phyloP scores from a whole-genome alignment of 92 coral and sea anemone genomes.

The Pocillopora meandrina region DNA sequence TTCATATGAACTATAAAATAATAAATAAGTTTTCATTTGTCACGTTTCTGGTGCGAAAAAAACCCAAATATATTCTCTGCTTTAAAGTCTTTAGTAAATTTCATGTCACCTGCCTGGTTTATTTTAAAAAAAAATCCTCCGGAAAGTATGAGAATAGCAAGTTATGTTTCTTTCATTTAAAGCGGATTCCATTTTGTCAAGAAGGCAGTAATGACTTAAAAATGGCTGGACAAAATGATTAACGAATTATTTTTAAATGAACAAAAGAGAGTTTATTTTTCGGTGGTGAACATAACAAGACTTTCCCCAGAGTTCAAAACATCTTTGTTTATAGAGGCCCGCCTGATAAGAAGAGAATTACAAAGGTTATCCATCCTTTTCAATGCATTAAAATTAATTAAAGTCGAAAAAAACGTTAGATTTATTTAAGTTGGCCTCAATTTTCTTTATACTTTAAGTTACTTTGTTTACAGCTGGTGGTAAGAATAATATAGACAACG shows the following conservation, averaged over 20 bases:
- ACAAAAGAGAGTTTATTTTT: not conserved
- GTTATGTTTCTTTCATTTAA: not conserved
- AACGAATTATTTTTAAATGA: constrained; percentile 6
- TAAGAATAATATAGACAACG: no score
- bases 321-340: no score
- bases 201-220: constrained; percentile 9
- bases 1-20: not conserved
- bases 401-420: no score
- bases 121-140: not conserved
- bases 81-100: not conserved
- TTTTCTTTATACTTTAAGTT: no score
- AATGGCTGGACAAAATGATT: no score
- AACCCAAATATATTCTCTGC: constrained; percentile 7
- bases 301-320: no score
- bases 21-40: not conserved
- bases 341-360: no score
- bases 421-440: no score
- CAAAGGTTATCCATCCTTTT: no score
- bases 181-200: constrained; percentile 7
- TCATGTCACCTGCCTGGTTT: not conserved
- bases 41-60: constrained; percentile 10
- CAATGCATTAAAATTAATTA: no score
- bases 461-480: no score
- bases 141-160: not conserved
- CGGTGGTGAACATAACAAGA: no score